Percentiles rank a stretch among this genome's conserved stretches.
Evolutionary conservation across 2,888 invertebrate species (phyloP).

Genomic region (Malthinus seriepunctatus): DNA sequence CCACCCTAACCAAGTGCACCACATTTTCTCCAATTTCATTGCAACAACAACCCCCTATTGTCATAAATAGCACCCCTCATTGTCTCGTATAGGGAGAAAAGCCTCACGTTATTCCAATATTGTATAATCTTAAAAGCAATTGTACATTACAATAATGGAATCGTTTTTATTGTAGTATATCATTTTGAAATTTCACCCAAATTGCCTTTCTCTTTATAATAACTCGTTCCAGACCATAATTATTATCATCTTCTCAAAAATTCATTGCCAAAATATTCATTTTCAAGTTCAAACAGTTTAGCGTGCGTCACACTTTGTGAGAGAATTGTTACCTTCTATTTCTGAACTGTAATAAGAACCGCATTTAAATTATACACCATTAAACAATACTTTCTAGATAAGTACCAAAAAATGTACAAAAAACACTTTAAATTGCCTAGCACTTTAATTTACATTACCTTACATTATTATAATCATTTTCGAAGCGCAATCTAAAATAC

Average conservation of each 20-base stretch:
- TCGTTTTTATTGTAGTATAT: background rate
- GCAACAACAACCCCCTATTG: too few species aligned
- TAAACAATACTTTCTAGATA: slow-evolving; percentile 4
- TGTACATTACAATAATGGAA: background rate
- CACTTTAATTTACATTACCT: too few species aligned
- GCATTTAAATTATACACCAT: slow-evolving; percentile 2
- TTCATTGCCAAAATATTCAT: background rate
- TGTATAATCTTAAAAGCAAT: background rate
- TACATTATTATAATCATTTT: background rate
- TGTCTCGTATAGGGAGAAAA: background rate
- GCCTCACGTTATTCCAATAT: background rate
- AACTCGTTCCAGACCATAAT: background rate
- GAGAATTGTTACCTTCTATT: background rate
- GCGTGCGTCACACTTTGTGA: slow-evolving; percentile 2
- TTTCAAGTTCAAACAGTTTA: slow-evolving; percentile 5
- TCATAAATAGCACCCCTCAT: too few species aligned
- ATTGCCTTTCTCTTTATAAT: slow-evolving; percentile 1
- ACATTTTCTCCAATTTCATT: too few species aligned
- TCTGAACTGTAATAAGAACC: background rate
- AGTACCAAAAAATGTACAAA: background rate
- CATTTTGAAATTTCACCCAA: background rate
- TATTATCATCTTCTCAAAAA: background rate
- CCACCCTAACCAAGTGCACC: too few species aligned
- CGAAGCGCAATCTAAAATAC: background rate
- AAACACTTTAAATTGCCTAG: too few species aligned